Evolutionary conservation across 2,797 vertebrate genomes (phyloP), one percentile per base, ranked within the genome.

Genomic region (Siniperca obscura): DNA sequence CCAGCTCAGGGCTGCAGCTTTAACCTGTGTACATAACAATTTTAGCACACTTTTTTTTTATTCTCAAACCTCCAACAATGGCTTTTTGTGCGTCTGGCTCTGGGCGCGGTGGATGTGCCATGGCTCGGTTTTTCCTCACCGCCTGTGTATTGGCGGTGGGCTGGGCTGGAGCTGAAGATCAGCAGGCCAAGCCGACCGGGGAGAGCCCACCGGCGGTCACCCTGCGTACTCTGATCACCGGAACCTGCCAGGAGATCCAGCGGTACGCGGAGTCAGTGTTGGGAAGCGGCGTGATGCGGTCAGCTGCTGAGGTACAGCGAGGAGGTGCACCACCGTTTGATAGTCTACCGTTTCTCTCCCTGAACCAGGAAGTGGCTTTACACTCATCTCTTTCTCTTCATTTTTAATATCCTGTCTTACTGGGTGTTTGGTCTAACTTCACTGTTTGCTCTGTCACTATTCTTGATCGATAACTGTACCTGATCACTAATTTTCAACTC

Each of bases 241-340:
- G 92, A 27, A 85, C 88, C 78, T 92, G 90, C 75, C 91, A 87
- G 83, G 90, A 91, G 52, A 11, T 94, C 78, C 94, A 95, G 74
- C 86, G 75, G 2, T 91, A 92, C 84, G 87, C 89, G 64, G 95
- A 96, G 87, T 95, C 94, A 0, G 57, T 95, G 50, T 53, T 96
- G 78, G 95, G 96, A 71, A 88, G 90, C 48, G 86, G 89, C 34
- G 93, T 87, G 75, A 81, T 95, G 10, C 90, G 92, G 11, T 94
- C 94, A 9, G 61, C 89, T 34, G 65, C 72, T 59, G 95, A 95
- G 94, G 96, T 96, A 93, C 81, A 50, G 25, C 16, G 57, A 34
- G 40, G 56, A 61, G 25, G 25, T n/a, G 48, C 76, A 17, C 16
- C 60, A 1, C 52, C n/a, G 19, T 11, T 19, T 70, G 6, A n/a